Evolutionary conservation across 1,140 invertebrate species (phyloP), one percentile per base, ranked within the genome.

Genomic region (Daktulosphaira vitifoliae): DNA sequence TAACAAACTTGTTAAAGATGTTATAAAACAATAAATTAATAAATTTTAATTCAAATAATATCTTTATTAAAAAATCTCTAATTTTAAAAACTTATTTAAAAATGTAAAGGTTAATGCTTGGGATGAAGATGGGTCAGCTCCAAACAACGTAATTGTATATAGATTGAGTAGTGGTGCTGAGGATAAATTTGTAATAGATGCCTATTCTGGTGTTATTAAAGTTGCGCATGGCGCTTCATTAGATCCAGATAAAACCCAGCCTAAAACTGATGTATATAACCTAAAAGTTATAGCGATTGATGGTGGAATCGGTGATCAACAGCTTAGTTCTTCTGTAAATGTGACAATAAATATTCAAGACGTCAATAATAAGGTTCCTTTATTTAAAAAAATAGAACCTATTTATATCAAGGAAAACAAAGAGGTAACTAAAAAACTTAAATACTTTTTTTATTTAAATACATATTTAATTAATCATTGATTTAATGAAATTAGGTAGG

Each of bases 161-260:
- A 81, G 90, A 67, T 91, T 97, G 49, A 83, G 88, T 72, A 81
- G 81, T 66, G 93, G 93, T 5, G 89, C 89, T 2, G 82, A 83
- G 23, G 93, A 96, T 72, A 96, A 96, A 77, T 98, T 97, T 75
- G 82, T 90, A 0, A 91, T 96, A 9, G 86, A 89, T 71, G 80
- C 89, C 0, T 84, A 86, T 70, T 83, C 81, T 1, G 93, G 93
- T 0, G 78, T 87, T 0, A 86, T 98, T 33, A 83, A 83, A n/a
- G 86, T 95, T 0, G 88, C 92, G 0, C 78, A 82, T 11, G 92
- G 90, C 0, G 91, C 92, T 0, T 85, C 82, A 68, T 81, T 98
- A 44, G 92, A 97, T 79, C 90, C 89, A 0, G 91, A 94, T 76
- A 77, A 84, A n/a, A 88, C 87, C 0, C 83, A 86, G 29, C 86